Conservation (phyloP, 2,113 vertebrate genomes). For the Hystrix brachyura region DNA sequence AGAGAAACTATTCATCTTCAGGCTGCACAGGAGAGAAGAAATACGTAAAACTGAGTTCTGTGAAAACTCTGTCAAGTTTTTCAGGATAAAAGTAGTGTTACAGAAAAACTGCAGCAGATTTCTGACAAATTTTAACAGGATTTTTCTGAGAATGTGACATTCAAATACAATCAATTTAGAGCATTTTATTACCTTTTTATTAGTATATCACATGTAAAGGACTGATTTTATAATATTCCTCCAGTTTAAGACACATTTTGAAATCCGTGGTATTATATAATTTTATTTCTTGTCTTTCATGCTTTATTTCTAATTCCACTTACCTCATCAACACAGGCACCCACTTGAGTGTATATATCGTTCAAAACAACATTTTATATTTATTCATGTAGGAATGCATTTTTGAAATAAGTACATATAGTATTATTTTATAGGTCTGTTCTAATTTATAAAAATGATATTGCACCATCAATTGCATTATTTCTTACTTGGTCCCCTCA, state of each 20-base stretch:
- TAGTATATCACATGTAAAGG: background rate
- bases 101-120: background rate
- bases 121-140: constrained; percentile 33
- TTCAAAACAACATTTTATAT: constrained; percentile 8
- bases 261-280: background rate
- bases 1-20: constrained; percentile 40
- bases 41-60: background rate
- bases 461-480: background rate
- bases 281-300: constrained; percentile 29
- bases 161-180: constrained; percentile 11
- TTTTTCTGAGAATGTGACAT: constrained; percentile 29
- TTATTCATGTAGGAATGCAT: background rate
- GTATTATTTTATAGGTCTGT: background rate
- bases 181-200: background rate
- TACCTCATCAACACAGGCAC: background rate
- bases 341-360: background rate
- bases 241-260: background rate
- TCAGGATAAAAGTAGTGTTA: background rate
- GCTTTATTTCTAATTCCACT: background rate
- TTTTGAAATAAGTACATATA: background rate
- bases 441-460: constrained; percentile 48
- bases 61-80: constrained; percentile 27
- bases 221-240: constrained; percentile 6
- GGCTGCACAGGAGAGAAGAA: background rate
- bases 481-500: constrained; percentile 21